These are phyloP conservation scores for Craterocephalus amniculus DNA, from an alignment of 2,797 vertebrate genomes.

Conservation along the genomic window DNA sequence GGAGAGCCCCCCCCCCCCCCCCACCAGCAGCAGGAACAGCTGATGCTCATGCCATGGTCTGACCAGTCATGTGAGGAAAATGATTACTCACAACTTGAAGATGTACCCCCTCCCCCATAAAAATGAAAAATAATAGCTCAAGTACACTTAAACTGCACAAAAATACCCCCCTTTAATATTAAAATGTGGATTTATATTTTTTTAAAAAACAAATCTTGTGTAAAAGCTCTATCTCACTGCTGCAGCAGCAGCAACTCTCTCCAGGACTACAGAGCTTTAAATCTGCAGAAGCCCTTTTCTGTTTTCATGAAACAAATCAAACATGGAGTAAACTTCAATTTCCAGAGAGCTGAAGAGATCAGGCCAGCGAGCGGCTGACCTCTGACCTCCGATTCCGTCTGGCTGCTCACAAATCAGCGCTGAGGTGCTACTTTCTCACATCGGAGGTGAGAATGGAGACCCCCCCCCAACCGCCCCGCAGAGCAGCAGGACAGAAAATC, in stretches of 20 bases:
- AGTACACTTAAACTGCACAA: too few species aligned
- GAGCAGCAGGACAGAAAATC: background rate
- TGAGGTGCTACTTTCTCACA: slow-evolving; percentile 39
- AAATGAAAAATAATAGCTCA: too few species aligned
- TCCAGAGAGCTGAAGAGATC: background rate
- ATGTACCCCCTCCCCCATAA: too few species aligned
- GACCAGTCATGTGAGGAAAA: background rate
- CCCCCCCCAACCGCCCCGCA: too few species aligned
- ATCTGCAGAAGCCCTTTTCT: background rate
- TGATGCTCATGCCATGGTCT: too few species aligned
- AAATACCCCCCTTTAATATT: background rate
- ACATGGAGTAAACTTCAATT: background rate
- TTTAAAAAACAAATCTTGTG: too few species aligned
- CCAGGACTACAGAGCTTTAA: background rate
- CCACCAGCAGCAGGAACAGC: too few species aligned
- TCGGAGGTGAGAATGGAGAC: slow-evolving; percentile 33
- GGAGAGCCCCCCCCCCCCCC: too few species aligned
- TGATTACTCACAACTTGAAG: too few species aligned
- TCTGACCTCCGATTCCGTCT: background rate
- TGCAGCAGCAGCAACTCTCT: background rate
- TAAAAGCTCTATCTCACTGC: too few species aligned
- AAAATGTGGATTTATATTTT: too few species aligned
- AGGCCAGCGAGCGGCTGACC: background rate
- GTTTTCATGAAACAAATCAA: background rate
- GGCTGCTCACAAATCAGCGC: background rate